phyloP scores from a whole-genome alignment of 2,888 invertebrate species.

The Lumbricus terrestris region DNA sequence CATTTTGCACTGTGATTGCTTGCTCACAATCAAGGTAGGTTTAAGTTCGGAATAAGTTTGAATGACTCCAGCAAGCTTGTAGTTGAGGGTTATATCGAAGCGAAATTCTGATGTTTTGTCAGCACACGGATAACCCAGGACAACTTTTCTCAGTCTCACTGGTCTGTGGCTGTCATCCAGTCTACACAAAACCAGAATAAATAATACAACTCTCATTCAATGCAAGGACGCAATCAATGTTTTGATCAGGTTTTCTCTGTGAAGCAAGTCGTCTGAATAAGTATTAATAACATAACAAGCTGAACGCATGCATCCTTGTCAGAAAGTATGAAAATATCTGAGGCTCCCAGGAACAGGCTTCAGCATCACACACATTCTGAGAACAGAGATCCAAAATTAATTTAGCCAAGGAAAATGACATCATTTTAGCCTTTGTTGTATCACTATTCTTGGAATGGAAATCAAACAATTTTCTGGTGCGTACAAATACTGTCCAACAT shows the following conservation, averaged over 20 bases:
- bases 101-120: constrained; percentile 68
- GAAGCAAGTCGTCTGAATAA: not conserved
- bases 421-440: not conserved
- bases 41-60: constrained; percentile 72
- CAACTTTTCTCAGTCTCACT: constrained; percentile 72
- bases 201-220: not conserved
- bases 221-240: not conserved
- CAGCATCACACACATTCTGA: not conserved
- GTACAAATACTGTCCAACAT: not conserved
- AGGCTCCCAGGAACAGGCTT: not conserved
- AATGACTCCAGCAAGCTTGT: constrained; percentile 71
- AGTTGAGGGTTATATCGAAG: constrained; percentile 76
- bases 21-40: constrained; percentile 66
- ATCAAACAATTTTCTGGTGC: not conserved
- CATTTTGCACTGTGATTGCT: not conserved
- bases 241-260: not conserved
- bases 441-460: not conserved
- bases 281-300: not conserved
- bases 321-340: not conserved
- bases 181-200: constrained; percentile 58
- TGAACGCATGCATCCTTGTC: not conserved
- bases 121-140: constrained; percentile 70
- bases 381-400: not conserved
- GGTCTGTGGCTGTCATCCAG: constrained; percentile 74
- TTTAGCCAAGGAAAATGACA: too few relatives aligned